Base-by-base conservation (phyloP, 2,797 vertebrate genomes). In the Cynopterus sphinx region DNA sequence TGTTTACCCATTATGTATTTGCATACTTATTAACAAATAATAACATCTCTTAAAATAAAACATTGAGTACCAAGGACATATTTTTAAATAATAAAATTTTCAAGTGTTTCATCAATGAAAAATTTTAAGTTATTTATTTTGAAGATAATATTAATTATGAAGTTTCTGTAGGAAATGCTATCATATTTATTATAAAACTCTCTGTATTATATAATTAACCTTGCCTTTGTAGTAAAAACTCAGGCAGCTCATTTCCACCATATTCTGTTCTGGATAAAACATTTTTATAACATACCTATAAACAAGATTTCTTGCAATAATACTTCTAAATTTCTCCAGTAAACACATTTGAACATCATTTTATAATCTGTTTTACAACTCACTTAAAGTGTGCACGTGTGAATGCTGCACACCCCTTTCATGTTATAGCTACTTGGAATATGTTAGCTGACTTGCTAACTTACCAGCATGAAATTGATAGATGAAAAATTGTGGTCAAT, bases 81-180 rank as follows among this genome's bases (percentile, higher is more conserved):
- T 61, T 79, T 95, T 91, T 43, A 57, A 95, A 83, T 43, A 91
- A 24, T 39, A 5, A 86, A 53, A 53, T 28, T 33, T 91, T 87
- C 22, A 90, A 67, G 49, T 49, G 3, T 10, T 53, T 78, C 53
- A 43, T 70, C n/a, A 53, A 65, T 91, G 17, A 19, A 74, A 97
- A 53, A 2, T 90, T 61, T 61, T 78, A 57, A 90, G 41, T 65
- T 33, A 70, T 74, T 90, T 61, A 94, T 75, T 83, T 95, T 78
- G 49, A 90, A 88, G 9, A 31, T 81, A 90, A 31, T 71, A 65
- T 83, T 87, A 63, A 74, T 81, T 92, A 59, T n/a, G 15, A 2
- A 15, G 17, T 67, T 75, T 78, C n/a, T 83, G 67, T 87, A 67
- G 70, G 55, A 87, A 89, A 77, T 79, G 1, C 33, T 85, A 10